Evolutionary conservation across 2,888 invertebrate species (phyloP).

Genomic region (Hybos culiciformis): DNA sequence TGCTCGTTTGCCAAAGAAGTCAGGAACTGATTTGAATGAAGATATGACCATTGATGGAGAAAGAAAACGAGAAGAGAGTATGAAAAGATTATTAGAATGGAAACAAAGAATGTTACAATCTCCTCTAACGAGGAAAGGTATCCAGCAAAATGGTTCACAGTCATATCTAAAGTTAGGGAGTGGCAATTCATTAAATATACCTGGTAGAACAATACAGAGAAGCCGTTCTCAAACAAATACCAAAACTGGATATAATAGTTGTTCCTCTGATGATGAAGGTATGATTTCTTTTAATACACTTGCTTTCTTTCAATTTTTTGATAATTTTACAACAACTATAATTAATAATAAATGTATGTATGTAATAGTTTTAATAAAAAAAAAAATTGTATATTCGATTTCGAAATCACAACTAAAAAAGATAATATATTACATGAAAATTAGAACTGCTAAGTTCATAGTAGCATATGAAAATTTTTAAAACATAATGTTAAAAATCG

Average conservation of each 20-base stretch:
- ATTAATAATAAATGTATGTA: no score
- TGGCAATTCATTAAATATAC: conserved; percentile 29
- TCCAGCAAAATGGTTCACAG: conserved; percentile 41
- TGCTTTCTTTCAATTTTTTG: not conserved
- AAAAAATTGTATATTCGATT: no score
- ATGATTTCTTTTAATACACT: conserved; percentile 18
- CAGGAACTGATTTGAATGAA: conserved; percentile 31
- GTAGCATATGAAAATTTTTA: no score
- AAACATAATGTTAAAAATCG: no score
- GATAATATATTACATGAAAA: no score
- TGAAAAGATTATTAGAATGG: conserved; percentile 82
- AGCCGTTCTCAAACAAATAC: conserved; percentile 38
- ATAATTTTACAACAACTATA: no score
- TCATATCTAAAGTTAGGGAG: conserved; percentile 35
- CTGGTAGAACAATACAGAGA: conserved; percentile 29
- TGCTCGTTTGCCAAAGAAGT: conserved; percentile 55
- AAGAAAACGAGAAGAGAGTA: conserved; percentile 77
- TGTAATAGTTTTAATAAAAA: no score
- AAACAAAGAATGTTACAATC: conserved; percentile 86
- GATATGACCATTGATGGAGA: conserved; percentile 45
- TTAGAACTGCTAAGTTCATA: no score
- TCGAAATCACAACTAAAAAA: no score
- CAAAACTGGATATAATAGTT: conserved; percentile 58
- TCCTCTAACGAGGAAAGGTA: conserved; percentile 67
- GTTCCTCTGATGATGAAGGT: conserved; percentile 88